These are phyloP conservation scores for Steinernema feltiae DNA, from an alignment of 1,140 invertebrate genomes.

Conservation along the genomic window DNA sequence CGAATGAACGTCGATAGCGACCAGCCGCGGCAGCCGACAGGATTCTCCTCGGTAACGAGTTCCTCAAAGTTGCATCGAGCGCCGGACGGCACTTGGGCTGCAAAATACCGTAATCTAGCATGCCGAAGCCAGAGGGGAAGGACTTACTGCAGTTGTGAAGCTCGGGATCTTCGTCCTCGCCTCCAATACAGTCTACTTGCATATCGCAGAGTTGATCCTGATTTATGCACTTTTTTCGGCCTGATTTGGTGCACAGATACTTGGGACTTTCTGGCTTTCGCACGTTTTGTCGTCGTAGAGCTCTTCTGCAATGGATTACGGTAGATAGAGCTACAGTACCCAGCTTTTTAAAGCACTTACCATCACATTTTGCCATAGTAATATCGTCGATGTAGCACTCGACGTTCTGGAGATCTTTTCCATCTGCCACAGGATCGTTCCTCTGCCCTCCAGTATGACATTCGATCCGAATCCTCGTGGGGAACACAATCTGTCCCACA, in stretches of 20 bases:
- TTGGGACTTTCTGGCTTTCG: not conserved
- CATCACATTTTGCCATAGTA: not conserved
- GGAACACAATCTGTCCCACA: not conserved
- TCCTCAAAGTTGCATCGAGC: slow-evolving; percentile 13
- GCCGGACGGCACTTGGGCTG: slow-evolving; percentile 14
- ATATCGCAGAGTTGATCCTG: slow-evolving; percentile 15
- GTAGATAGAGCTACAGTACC: no score
- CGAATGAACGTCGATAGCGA: not conserved
- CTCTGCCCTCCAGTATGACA: not conserved
- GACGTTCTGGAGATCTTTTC: not conserved
- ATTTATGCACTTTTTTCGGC: slow-evolving; percentile 3
- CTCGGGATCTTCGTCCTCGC: slow-evolving; percentile 16
- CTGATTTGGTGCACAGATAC: not conserved
- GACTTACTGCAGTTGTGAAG: slow-evolving; percentile 16
- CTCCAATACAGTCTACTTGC: slow-evolving; percentile 11
- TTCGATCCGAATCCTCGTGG: not conserved
- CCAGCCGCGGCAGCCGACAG: not conserved
- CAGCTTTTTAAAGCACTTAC: no score
- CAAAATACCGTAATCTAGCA: no score
- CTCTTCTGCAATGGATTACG: not conserved
- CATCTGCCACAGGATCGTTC: not conserved
- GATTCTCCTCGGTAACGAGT: not conserved
- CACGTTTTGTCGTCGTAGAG: not conserved
- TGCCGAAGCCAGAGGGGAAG: no score
- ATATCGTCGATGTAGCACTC: not conserved